Percentiles rank a stretch among this genome's conserved stretches.
These are phyloP conservation scores for Crocuta crocuta DNA, from an alignment of 2,113 vertebrate genomes.

Conservation along the genomic window DNA sequence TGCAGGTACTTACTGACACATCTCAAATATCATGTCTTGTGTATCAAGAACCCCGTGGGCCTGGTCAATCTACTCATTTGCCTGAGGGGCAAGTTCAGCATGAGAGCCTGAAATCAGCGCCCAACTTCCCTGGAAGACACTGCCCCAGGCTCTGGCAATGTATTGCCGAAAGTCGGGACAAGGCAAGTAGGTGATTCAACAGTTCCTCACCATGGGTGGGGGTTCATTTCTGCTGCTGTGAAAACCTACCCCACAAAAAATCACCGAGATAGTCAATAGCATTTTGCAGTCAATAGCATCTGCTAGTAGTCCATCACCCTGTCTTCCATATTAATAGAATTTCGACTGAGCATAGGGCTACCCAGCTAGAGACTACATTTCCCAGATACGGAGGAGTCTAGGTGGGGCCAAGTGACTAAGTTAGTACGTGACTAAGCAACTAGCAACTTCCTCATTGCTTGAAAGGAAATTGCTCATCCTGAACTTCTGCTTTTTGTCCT, in stretches of 20 bases:
- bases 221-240: too few species aligned
- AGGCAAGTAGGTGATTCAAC: neutral
- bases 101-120: neutral
- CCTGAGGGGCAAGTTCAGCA: neutral
- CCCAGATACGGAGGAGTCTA: neutral
- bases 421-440: neutral
- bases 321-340: neutral
- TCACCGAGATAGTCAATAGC: too few species aligned
- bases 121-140: neutral
- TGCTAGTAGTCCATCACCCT: neutral
- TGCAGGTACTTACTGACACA: neutral
- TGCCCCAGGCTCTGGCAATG: neutral
- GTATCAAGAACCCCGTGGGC: neutral
- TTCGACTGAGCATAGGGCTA: neutral
- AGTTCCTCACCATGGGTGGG: neutral
- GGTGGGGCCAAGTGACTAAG: constrained; percentile 26
- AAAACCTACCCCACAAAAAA: neutral
- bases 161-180: neutral
- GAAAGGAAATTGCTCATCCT: constrained; percentile 38
- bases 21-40: neutral
- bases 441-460: constrained; percentile 24
- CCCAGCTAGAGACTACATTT: neutral
- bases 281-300: neutral
- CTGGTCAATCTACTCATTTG: neutral
- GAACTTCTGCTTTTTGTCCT: constrained; percentile 35